A percentile compares a stretch with the other conserved stretches of the same genome.
Evolutionary conservation across 2,797 vertebrate species (phyloP).

Genomic region (Rhinophrynus dorsalis): DNA sequence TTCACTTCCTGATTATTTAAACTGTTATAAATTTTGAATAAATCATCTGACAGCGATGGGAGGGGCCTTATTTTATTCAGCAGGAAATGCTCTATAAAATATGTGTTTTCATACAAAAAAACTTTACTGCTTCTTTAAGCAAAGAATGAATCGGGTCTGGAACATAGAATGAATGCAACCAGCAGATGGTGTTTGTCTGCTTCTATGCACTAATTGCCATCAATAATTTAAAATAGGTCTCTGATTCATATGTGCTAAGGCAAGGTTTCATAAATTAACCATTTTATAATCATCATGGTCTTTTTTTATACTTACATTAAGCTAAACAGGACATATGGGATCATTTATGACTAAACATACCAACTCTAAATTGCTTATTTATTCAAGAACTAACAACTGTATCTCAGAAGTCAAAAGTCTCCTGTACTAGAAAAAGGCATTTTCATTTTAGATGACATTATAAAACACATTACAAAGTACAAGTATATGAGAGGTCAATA

Average conservation of each 20-base stretch:
- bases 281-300: slow-evolving; percentile 69
- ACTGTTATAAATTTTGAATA: too few relatives aligned
- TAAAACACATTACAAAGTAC: slow-evolving; percentile 26
- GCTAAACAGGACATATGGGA: slow-evolving; percentile 56
- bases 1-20: too few relatives aligned
- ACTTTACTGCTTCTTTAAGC: too few relatives aligned
- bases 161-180: slow-evolving; percentile 56
- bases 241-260: slow-evolving; percentile 69
- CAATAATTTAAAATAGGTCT: slow-evolving; percentile 73
- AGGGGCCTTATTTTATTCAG: too few relatives aligned
- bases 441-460: slow-evolving; percentile 59
- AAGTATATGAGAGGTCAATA: too few relatives aligned
- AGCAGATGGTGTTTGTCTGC: slow-evolving; percentile 74
- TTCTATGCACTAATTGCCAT: slow-evolving; percentile 69
- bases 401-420: slow-evolving; percentile 57
- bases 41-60: too few relatives aligned
- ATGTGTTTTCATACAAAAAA: too few relatives aligned
- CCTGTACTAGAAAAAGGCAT: slow-evolving; percentile 52
- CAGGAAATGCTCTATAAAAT: too few relatives aligned
- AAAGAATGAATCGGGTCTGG: slow-evolving; percentile 29
- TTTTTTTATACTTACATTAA: slow-evolving; percentile 62
- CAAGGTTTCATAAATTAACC: slow-evolving; percentile 71
- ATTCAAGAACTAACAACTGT: slow-evolving; percentile 65
- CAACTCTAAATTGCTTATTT: slow-evolving; percentile 66
- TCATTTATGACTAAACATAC: slow-evolving; percentile 69